A percentile compares a stretch with the other conserved stretches of the same genome.
Evolutionary conservation across 2,113 vertebrate species (phyloP).

Genomic region (Hippocampus abdominalis): DNA sequence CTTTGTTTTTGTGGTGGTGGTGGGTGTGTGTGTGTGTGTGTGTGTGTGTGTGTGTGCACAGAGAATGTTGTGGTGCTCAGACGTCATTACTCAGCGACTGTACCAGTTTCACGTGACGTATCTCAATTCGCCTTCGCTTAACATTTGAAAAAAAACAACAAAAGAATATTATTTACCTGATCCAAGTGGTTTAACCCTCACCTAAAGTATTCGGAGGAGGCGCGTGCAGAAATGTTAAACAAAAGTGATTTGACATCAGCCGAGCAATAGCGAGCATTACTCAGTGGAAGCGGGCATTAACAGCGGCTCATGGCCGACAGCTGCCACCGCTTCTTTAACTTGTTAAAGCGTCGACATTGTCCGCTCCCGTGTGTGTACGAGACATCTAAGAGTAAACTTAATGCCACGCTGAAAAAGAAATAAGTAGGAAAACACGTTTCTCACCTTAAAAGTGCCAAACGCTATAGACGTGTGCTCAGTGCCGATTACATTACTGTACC

Average conservation of each 20-base stretch:
- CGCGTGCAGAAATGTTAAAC: neutral
- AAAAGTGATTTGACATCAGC: neutral
- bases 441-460: slow-evolving; percentile 1
- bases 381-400: neutral
- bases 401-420: neutral
- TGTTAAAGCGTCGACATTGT: no score
- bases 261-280: neutral
- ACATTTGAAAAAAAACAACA: neutral
- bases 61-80: no score
- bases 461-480: neutral
- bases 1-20: no score
- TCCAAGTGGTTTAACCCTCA: neutral
- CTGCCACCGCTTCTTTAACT: neutral
- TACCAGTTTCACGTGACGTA: neutral
- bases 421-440: neutral
- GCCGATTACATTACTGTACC: neutral
- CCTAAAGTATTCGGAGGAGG: neutral
- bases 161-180: neutral
- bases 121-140: neutral
- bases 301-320: slow-evolving; percentile 14
- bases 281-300: slow-evolving; percentile 28
- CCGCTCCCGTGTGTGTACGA: fast-evolving
- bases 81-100: no score
- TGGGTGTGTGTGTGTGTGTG: no score
- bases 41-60: no score